These are phyloP conservation scores for Plebejus argus DNA, from an alignment of 2,888 invertebrate genomes.

Conservation along the genomic window DNA sequence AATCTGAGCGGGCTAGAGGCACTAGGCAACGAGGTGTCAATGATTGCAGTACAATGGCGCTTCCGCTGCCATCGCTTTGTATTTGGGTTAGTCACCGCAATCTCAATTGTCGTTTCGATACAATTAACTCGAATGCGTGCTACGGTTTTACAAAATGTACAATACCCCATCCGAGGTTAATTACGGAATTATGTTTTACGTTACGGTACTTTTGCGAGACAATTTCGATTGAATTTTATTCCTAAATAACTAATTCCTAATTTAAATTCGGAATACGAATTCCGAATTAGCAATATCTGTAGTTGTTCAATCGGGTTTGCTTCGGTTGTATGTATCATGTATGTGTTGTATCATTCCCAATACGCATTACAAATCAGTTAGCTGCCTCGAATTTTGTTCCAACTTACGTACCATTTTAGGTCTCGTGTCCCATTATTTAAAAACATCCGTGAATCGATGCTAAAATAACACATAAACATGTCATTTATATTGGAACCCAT, in stretches of 20 bases:
- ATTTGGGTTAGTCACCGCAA: constrained; percentile 80
- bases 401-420: not conserved
- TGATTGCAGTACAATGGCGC: constrained; percentile 77
- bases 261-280: too few species aligned
- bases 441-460: not conserved
- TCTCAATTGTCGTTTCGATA: constrained; percentile 72
- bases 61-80: constrained; percentile 75
- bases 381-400: not conserved
- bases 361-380: not conserved
- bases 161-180: constrained; percentile 32
- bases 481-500: not conserved
- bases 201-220: constrained; percentile 27
- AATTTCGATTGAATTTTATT: not conserved
- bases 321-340: too few species aligned
- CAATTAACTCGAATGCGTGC: constrained; percentile 65
- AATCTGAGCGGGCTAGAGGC: constrained; percentile 68
- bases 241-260: too few species aligned
- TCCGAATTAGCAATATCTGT: too few species aligned
- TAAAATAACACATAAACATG: not conserved
- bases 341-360: not conserved
- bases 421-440: not conserved
- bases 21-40: constrained; percentile 71
- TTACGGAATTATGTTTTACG: constrained; percentile 1
- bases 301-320: too few species aligned
- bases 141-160: constrained; percentile 54